Percentiles rank a stretch among this genome's conserved stretches.
Evolutionary conservation across 2,797 vertebrate genomes (phyloP).

Genomic region (Glossophaga mutica): DNA sequence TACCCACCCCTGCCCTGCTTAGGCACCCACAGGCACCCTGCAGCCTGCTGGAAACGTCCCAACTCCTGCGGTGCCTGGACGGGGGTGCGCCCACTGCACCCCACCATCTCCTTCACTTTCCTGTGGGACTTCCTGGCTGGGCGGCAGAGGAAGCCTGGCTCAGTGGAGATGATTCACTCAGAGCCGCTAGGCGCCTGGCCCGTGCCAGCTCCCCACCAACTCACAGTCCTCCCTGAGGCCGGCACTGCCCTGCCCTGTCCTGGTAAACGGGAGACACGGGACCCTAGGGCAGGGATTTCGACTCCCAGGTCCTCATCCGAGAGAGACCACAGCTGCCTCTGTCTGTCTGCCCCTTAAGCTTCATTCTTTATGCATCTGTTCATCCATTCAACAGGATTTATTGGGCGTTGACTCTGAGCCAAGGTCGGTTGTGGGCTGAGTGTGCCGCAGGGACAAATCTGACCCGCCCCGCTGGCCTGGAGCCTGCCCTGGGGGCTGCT

Average conservation of each 20-base stretch:
- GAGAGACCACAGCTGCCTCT: too few species aligned
- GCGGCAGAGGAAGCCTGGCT: rapidly evolving
- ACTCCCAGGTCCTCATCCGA: background rate
- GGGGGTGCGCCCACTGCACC: rapidly evolving
- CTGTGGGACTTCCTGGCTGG: background rate
- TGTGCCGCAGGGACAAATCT: rapidly evolving
- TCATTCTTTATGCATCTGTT: background rate
- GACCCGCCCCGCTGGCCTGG: rapidly evolving
- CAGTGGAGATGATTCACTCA: background rate
- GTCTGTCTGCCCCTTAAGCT: background rate
- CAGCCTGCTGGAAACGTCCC: background rate
- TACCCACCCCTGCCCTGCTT: too few species aligned
- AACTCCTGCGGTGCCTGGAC: background rate
- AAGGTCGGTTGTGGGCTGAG: background rate
- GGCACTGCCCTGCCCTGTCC: rapidly evolving
- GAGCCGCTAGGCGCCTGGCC: rapidly evolving
- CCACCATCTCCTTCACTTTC: rapidly evolving
- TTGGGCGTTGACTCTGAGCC: background rate
- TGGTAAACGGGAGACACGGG: rapidly evolving
- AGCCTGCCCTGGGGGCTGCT: background rate
- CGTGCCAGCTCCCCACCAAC: rapidly evolving
- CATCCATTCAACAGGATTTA: background rate
- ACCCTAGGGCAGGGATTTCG: background rate
- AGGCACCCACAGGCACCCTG: too few species aligned
- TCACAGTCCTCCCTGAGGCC: background rate